These are phyloP conservation scores for Macrotus californicus DNA, from an alignment of 2,113 vertebrate species.

Conservation along the genomic window DNA sequence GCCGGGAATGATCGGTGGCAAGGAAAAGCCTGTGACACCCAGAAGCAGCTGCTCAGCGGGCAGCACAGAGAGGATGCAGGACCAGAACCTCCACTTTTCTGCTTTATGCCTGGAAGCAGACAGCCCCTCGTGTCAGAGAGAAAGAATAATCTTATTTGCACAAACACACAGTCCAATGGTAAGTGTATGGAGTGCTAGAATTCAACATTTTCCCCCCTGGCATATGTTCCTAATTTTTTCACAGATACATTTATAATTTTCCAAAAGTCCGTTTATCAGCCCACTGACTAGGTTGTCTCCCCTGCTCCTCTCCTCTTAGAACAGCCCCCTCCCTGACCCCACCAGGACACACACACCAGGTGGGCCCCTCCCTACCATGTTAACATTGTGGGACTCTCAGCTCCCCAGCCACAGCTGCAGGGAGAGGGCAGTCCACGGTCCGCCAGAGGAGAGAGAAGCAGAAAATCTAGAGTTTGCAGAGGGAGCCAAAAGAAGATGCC, in stretches of 20 bases:
- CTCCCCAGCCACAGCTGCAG: neutral
- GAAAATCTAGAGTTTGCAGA: neutral
- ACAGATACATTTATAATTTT: neutral
- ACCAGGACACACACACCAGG: neutral
- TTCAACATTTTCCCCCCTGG: neutral
- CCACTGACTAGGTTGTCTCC: neutral
- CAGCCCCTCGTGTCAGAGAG: neutral
- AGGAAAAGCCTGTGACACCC: neutral
- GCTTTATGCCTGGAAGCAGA: neutral
- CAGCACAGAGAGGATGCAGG: neutral
- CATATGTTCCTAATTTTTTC: neutral
- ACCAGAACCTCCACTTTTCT: neutral
- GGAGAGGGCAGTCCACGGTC: neutral
- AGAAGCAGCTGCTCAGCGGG: neutral
- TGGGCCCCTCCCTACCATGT: neutral
- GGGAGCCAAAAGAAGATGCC: neutral
- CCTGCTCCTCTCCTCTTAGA: neutral
- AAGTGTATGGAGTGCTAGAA: too few relatives aligned
- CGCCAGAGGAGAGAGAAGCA: neutral
- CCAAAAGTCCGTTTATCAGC: neutral
- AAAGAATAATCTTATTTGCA: neutral
- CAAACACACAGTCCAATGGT: neutral
- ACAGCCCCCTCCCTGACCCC: neutral
- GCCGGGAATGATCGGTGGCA: neutral
- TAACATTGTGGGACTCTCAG: neutral